Conservation (phyloP, 2,888 invertebrate species). For the Pseudeuparius sepicola region DNA sequence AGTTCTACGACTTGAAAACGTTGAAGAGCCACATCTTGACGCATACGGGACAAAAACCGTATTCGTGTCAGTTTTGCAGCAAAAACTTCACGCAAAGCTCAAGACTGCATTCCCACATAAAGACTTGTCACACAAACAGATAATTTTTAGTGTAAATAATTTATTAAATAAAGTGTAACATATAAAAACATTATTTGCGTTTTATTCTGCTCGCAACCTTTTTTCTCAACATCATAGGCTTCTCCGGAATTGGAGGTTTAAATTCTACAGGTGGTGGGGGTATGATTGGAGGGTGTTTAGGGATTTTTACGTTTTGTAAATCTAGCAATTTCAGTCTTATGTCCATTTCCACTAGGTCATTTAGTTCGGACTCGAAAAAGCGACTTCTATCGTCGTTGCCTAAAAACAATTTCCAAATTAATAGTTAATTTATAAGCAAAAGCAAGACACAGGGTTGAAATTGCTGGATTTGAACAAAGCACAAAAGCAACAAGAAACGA, state of each 20-base stretch:
- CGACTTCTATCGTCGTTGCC: slow-evolving; percentile 28
- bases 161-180: no score
- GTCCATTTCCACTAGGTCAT: slow-evolving; percentile 34
- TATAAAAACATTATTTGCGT: no score
- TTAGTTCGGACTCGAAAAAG: slow-evolving; percentile 31
- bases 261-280: slow-evolving; percentile 25
- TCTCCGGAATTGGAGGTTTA: slow-evolving; percentile 26
- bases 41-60: slow-evolving; percentile 33
- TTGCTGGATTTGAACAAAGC: no score
- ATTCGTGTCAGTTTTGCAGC: slow-evolving; percentile 31
- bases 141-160: background rate
- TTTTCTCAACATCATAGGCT: no score
- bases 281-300: slow-evolving; percentile 32
- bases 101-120: slow-evolving; percentile 23
- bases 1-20: slow-evolving; percentile 32
- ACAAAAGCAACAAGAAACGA: no score
- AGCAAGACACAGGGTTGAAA: no score
- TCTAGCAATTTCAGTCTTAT: slow-evolving; percentile 33
- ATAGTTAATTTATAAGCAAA: no score
- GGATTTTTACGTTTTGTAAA: slow-evolving; percentile 33
- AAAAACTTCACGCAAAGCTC: slow-evolving; percentile 30
- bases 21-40: slow-evolving; percentile 32
- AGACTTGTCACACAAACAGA: slow-evolving; percentile 21
- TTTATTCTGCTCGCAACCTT: no score
- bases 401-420: no score